These are phyloP conservation scores for Aptenodytes forsteri DNA, from an alignment of 2,113 vertebrate genomes.

Conservation along the genomic window DNA sequence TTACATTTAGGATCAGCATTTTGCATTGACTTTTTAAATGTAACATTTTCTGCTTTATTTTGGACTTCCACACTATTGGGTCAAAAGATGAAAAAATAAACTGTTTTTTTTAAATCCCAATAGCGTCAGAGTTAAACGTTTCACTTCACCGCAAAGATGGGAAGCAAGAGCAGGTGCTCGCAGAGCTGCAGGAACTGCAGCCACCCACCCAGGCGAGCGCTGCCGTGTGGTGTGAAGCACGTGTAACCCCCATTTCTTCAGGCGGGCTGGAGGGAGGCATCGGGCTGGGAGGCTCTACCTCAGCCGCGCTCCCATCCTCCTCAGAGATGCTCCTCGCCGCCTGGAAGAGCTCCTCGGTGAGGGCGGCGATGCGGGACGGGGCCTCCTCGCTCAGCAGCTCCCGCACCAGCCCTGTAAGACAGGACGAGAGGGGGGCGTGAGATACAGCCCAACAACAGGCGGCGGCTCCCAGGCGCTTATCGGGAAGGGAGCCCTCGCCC, in stretches of 20 bases:
- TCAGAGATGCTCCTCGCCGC: conserved; percentile 62
- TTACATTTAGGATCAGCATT: background rate
- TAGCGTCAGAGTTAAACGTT: fast-evolving
- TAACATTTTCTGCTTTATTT: background rate
- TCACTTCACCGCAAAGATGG: fast-evolving
- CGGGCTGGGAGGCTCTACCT: background rate
- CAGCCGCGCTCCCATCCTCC: background rate
- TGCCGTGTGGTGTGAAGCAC: fast-evolving
- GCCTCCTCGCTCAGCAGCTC: conserved; percentile 69
- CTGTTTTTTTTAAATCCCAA: fast-evolving
- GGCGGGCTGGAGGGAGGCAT: no score
- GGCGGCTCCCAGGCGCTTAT: fast-evolving
- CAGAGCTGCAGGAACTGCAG: background rate
- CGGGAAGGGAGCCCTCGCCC: fast-evolving
- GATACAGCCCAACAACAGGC: fast-evolving
- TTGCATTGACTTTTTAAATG: background rate
- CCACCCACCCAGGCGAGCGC: background rate
- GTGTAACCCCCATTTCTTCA: fast-evolving
- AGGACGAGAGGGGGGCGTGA: background rate
- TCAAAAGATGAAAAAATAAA: fast-evolving
- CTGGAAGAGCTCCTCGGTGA: conserved; percentile 80
- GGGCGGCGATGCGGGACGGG: conserved; percentile 40
- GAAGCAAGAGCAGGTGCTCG: background rate
- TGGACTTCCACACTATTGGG: fast-evolving
- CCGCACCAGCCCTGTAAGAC: conserved; percentile 73